Percentiles rank a stretch among this genome's conserved stretches.
phyloP scores from a whole-genome alignment of 2,888 invertebrate species.

The Lamproptera curius region DNA sequence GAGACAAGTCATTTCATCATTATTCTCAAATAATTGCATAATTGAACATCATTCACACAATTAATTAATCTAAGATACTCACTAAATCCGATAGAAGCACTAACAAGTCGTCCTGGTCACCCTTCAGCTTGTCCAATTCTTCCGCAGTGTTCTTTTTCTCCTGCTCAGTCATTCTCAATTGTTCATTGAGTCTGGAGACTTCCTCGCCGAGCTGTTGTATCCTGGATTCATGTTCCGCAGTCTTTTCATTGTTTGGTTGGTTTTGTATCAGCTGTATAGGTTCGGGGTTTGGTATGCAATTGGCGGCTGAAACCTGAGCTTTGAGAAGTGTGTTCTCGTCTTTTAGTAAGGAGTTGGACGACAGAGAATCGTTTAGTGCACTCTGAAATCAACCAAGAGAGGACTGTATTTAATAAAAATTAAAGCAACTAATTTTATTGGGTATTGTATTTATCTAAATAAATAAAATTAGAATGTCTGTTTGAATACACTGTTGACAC shows the following conservation, averaged over 20 bases:
- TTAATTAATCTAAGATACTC: too few relatives aligned
- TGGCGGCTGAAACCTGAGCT: conserved; percentile 80
- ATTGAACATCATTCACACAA: too few relatives aligned
- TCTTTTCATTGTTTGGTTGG: conserved; percentile 27
- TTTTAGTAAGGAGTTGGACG: conserved; percentile 85
- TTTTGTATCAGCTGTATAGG: background rate
- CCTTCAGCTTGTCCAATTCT: conserved; percentile 83
- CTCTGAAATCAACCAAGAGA: conserved; percentile 45
- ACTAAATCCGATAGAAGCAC: conserved; percentile 94
- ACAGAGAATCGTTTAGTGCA: conserved; percentile 80
- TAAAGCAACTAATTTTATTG: too few relatives aligned
- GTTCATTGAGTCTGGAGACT: conserved; percentile 34
- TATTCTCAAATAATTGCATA: too few relatives aligned
- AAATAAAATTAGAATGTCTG: too few relatives aligned
- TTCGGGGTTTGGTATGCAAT: conserved; percentile 15
- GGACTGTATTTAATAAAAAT: too few relatives aligned
- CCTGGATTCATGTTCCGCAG: conserved; percentile 32
- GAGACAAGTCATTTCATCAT: too few relatives aligned
- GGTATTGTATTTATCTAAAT: too few relatives aligned
- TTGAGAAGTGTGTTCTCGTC: conserved; percentile 93
- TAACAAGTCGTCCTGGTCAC: conserved; percentile 96
- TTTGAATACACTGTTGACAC: too few relatives aligned
- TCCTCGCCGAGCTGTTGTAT: conserved; percentile 38
- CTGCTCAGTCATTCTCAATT: conserved; percentile 35
- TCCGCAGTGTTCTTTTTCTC: conserved; percentile 33